Base-by-base conservation (phyloP, 1,140 invertebrate species). In the Drosophila punjabiensis region DNA sequence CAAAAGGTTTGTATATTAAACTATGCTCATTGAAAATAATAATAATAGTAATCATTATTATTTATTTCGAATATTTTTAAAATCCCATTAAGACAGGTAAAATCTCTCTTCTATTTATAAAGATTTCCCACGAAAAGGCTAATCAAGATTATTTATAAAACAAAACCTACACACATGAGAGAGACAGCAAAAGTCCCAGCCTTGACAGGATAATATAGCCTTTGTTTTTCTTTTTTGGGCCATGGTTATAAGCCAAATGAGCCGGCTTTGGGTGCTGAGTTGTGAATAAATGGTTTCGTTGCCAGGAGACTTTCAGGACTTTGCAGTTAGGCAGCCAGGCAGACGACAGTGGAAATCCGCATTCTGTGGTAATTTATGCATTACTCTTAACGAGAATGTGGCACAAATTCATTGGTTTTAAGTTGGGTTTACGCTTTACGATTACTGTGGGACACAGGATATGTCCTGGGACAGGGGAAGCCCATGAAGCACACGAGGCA, bases 301-400 rank as follows among this genome's bases (percentile, higher is more conserved):
- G 47, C 48, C 71, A 58, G 73, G 37, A 58, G 55, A 55, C 48
- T 76, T 59, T 60, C 48, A 58, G 55, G 55, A 39, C 35, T 39
- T 39, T 58, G 53, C 53, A 24, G 32, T 37, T 20, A 56, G 33
- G 53, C 53, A 37, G 53, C 53, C 33, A 16, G 55, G 50, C 47
- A 58, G 59, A 71, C 83, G 62, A 71, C 83, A 77, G 58, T 75
- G 65, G 16, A 85, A 89, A 79, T 81, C 77, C 78, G 43, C 66
- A 62, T 68, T 41, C 24, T 13, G n/a, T 24, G 71, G 47, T 84
- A 81, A 88, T 89, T 89, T 89, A 88, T 84, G 78, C 74, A 58
- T 56, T 55, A 30, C 47, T 47, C 47, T 39, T 62, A 77, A 70
- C 35, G 70, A 74, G 77, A 73, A 48, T 71, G 65, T 55, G 20